Base-by-base conservation (phyloP, 2,888 invertebrate genomes). In the Rutpela maculata region DNA sequence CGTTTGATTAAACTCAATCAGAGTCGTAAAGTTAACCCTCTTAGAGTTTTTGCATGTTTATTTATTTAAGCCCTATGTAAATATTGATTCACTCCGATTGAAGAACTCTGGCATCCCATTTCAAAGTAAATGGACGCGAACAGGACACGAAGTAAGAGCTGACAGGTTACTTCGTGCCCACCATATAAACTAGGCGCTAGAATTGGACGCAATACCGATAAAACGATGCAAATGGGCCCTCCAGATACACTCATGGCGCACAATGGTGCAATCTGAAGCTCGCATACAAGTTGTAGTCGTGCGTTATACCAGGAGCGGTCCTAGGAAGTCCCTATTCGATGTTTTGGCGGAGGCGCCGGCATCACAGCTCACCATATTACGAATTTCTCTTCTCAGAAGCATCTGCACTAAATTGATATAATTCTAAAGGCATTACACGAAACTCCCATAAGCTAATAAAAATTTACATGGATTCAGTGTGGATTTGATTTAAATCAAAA, bases 191-290 rank as follows among this genome's bases (percentile, higher is more conserved):
- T 60, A 59, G 43, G 60, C 26, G 72, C 62, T 38, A 69, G 73
- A 73, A 78, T 78, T 71, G 78, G 69, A 78, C 73, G 69, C 75
- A 60, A 75, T 78, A 69, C 82, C 84, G 83, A 84, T 85, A 86
- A 85, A 85, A 83, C 82, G 83, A 86, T 86, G 86, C 84, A 85
- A 86, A 86, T 86, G 83, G 84, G 84, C 85, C 81, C 81, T 82
- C 80, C 80, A 83, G 81, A 84, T 82, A 83, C 80, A 83, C 85
- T 83, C 80, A 80, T 79, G 78, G 80, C 80, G 79, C 82, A 86
- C 86, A 86, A 86, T 85, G 81, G 82, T 84, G 84, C 85, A 85
- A 85, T 85, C 84, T 83, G 83, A 74, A 78, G 75, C 80, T 80
- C 80, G 79, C 79, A 43, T 59, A 59, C 62, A 71, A 67, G 72